Evolutionary conservation across 2,888 invertebrate species (phyloP).

Genomic region (Pheosia gnoma): DNA sequence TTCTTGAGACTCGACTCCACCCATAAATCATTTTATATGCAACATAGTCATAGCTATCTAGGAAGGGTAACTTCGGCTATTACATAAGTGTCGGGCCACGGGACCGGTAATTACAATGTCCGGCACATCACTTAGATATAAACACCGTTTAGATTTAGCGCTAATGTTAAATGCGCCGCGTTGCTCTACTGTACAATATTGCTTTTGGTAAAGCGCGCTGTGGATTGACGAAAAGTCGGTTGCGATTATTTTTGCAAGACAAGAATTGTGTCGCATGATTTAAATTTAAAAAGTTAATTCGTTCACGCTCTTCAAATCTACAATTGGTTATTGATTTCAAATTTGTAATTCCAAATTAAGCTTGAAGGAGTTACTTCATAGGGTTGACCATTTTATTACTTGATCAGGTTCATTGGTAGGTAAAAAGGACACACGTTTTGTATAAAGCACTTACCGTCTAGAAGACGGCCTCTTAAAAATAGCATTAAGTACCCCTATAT

Average conservation of each 20-base stretch:
- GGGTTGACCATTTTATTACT: too few species aligned
- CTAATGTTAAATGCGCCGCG: slow-evolving; percentile 60
- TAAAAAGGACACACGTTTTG: too few species aligned
- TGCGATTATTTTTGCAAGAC: slow-evolving; percentile 5
- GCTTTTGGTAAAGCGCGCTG: slow-evolving; percentile 38
- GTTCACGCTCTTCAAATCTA: too few species aligned
- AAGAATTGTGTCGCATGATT: slow-evolving; percentile 11
- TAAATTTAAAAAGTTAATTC: neutral
- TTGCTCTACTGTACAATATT: slow-evolving; percentile 46
- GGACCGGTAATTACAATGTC: slow-evolving; percentile 46
- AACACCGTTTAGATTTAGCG: slow-evolving; percentile 50
- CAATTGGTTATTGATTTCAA: too few species aligned
- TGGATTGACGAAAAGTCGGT: slow-evolving; percentile 15
- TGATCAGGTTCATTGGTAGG: too few species aligned
- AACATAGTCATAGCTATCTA: neutral
- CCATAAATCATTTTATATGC: slow-evolving; percentile 1
- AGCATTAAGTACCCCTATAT: too few species aligned
- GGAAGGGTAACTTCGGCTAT: slow-evolving; percentile 6
- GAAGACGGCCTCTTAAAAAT: too few species aligned
- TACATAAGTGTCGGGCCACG: slow-evolving; percentile 17
- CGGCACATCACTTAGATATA: slow-evolving; percentile 49
- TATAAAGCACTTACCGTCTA: too few species aligned
- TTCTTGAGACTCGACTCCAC: neutral
- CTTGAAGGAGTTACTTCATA: too few species aligned
- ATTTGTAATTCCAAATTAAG: too few species aligned